These are phyloP conservation scores for Fundulus diaphanus DNA, from an alignment of 2,797 vertebrate genomes.

Conservation along the genomic window DNA sequence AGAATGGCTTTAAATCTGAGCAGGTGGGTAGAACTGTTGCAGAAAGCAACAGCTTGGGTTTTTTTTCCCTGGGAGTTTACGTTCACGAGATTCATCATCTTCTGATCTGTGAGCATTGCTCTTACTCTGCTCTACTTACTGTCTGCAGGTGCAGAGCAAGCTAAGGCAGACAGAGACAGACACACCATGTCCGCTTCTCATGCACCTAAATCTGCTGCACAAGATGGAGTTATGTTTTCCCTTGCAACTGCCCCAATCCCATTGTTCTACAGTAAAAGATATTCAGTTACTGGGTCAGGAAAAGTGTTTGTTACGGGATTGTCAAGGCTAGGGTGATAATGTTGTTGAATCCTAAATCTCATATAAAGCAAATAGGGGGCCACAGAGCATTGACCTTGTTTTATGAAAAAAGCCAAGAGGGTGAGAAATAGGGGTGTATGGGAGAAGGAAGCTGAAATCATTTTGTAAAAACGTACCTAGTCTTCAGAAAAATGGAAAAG, in stretches of 20 bases:
- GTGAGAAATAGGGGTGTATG: conserved; percentile 29
- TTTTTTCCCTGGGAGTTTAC: conserved; percentile 43
- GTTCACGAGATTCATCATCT: conserved; percentile 54
- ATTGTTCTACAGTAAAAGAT: neutral
- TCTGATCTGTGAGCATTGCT: conserved; percentile 46
- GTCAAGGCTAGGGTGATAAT: neutral
- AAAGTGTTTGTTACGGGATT: neutral
- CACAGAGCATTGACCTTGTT: conserved; percentile 6
- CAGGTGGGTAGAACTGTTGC: conserved; percentile 21
- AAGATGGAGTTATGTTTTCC: conserved; percentile 4
- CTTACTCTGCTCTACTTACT: conserved; percentile 64
- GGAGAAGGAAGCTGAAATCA: conserved; percentile 45
- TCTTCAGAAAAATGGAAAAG: conserved; percentile 21
- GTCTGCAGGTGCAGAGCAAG: conserved; percentile 61
- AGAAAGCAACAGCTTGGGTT: conserved; percentile 30
- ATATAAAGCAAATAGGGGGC: conserved; percentile 13
- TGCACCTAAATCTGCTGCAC: conserved; percentile 28
- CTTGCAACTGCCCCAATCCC: conserved; percentile 18
- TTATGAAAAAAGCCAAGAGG: conserved; percentile 31
- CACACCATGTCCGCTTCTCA: conserved; percentile 6
- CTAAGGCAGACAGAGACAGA: conserved; percentile 35
- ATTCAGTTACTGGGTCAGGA: conserved; percentile 5
- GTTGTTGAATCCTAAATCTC: conserved; percentile 7
- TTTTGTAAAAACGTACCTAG: conserved; percentile 29
- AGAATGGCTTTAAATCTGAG: conserved; percentile 18